Evolutionary conservation across 2,113 vertebrate species (phyloP), one percentile per base, ranked within the genome.

Genomic region (Mesoclemmys tuberculata): DNA sequence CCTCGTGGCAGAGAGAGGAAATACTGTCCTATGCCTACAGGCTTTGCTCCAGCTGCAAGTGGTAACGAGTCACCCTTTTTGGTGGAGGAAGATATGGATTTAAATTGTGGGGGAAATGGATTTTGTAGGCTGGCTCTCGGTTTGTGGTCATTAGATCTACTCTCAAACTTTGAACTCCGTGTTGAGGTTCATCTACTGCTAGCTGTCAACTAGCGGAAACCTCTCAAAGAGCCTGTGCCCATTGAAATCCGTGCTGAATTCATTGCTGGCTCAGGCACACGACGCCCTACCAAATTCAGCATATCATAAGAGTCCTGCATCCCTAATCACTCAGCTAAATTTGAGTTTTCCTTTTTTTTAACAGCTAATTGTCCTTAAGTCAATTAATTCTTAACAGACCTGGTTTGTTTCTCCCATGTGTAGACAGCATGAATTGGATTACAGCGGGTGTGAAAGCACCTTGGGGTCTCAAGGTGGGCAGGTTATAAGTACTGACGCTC

Each of bases 331-430:
- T 48, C 38, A 31, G 3, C 44, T 5, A 5, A 22, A 24, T 64
- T 92, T 89, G 74, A 85, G 46, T 88, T 51, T 56, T 48, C 95
- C 74, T n/a, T 61, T 26, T n/a, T n/a, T 54, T 44, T 93, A 89
- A 84, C 58, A 31, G 41, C 94, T 93, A 35, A 93, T 96, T 94
- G 96, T 92, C 85, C 35, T 92, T 48, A 14, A 55, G 52, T 46
- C 51, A 16, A n/a, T 81, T 85, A 83, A 85, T 26, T 75, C 26
- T 83, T 83, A 61, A 18, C 44, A 6, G 51, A 4, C 46, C 61
- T 27, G 87, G 6, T 3, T 18, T 71, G n/a, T 8, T 81, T 58
- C 58, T 87, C 41, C 74, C 74, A 46, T 5, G 79, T 38, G 87
- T 48, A 49, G 75, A n/a, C 2, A 46, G 74, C 74, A 46, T 41